These are phyloP conservation scores for Elymnias hypermnestra DNA, from an alignment of 1,140 invertebrate genomes.

Conservation along the genomic window DNA sequence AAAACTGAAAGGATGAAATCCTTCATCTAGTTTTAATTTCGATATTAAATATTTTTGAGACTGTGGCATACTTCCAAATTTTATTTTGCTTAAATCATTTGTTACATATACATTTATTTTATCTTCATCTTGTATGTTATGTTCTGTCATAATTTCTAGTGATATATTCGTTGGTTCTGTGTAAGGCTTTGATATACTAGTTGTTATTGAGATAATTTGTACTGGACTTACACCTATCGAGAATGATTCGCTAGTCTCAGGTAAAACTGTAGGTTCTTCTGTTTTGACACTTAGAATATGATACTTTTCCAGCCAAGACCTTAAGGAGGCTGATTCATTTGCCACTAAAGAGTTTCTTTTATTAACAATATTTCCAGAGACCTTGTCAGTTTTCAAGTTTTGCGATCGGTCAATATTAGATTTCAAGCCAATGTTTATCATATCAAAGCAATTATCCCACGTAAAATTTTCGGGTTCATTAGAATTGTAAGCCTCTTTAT, in stretches of 20 bases:
- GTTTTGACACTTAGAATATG: slow-evolving; percentile 16
- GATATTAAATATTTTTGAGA: slow-evolving; percentile 66
- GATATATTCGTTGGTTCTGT: slow-evolving; percentile 32
- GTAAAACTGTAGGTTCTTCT: slow-evolving; percentile 1
- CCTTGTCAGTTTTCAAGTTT: slow-evolving; percentile 30
- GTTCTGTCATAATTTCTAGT: slow-evolving; percentile 44
- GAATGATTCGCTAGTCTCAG: slow-evolving; percentile 2
- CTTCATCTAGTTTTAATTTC: slow-evolving; percentile 56
- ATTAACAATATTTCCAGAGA: slow-evolving; percentile 33
- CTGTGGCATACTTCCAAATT: slow-evolving; percentile 61
- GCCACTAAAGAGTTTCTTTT: slow-evolving; percentile 40
- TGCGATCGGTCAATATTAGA: slow-evolving; percentile 34
- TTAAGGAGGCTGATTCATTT: slow-evolving; percentile 36
- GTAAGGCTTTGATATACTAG: slow-evolving; percentile 40
- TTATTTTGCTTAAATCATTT: slow-evolving; percentile 62
- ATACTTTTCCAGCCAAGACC: slow-evolving; percentile 49
- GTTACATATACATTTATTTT: slow-evolving; percentile 47
- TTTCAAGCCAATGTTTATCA: slow-evolving; percentile 16
- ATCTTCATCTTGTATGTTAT: slow-evolving; percentile 45
- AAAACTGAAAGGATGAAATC: slow-evolving; percentile 62
- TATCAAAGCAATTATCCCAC: slow-evolving; percentile 60
- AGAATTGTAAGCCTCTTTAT: slow-evolving; percentile 22
- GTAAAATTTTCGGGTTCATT: slow-evolving; percentile 37
- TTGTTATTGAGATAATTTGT: slow-evolving; percentile 53
- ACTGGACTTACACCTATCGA: slow-evolving; percentile 9